A percentile compares a stretch with the other conserved stretches of the same genome.
phyloP scores from a whole-genome alignment of 2,113 vertebrate genomes.

The Azemiops feae region DNA sequence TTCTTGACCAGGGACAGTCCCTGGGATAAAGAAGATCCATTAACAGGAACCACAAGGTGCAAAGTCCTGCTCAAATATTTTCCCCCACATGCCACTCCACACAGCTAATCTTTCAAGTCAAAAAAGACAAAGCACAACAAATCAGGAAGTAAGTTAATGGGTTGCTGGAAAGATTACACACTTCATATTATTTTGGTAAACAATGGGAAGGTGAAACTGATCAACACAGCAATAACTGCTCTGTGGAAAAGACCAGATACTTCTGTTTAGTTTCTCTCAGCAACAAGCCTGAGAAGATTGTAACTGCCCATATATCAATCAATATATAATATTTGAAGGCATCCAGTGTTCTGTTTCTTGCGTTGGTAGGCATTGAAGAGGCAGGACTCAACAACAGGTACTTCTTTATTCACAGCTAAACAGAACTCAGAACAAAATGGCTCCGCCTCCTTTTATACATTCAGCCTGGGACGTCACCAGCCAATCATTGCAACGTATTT shows the following conservation, averaged over 20 bases:
- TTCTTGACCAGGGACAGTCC: not conserved
- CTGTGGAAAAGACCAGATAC: not conserved
- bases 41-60: slow-evolving; percentile 56
- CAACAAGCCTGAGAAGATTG: not conserved
- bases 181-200: slow-evolving; percentile 58
- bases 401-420: no score
- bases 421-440: no score
- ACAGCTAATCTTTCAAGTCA: slow-evolving; percentile 39
- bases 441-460: no score
- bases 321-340: not conserved
- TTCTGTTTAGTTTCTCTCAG: not conserved
- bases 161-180: slow-evolving; percentile 43
- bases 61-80: slow-evolving; percentile 42
- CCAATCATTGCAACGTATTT: no score
- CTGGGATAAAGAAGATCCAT: slow-evolving; percentile 35
- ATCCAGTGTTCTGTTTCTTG: no score
- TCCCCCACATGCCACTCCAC: slow-evolving; percentile 21
- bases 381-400: no score
- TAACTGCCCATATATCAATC: not conserved
- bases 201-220: not conserved
- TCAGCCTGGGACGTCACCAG: no score
- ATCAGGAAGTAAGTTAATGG: slow-evolving; percentile 61
- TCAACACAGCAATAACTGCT: not conserved
- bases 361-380: no score
- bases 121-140: slow-evolving; percentile 7